These are phyloP conservation scores for Haliaeetus leucogaster DNA, from an alignment of 2,113 vertebrate genomes.

Conservation along the genomic window DNA sequence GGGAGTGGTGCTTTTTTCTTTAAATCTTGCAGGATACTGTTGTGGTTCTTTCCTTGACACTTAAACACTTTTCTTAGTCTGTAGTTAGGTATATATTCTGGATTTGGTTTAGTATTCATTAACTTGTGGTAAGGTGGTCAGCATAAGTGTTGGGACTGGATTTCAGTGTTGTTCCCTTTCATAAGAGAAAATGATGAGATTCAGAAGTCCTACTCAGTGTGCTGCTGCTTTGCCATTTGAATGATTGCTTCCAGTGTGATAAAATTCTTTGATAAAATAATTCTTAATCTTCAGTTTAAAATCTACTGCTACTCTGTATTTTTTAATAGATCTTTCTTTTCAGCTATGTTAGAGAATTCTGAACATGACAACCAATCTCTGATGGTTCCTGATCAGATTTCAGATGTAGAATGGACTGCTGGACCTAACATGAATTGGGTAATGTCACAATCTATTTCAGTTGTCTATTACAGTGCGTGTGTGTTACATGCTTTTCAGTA, in stretches of 20 bases:
- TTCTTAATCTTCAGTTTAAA: neutral
- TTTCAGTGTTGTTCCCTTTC: neutral
- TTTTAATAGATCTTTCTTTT: neutral
- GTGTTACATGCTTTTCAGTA: neutral
- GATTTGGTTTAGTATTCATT: neutral
- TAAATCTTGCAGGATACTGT: neutral
- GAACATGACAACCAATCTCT: neutral
- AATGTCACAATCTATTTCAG: neutral
- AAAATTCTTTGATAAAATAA: neutral
- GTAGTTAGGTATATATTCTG: neutral
- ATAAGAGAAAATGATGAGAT: neutral
- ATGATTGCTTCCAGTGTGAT: neutral
- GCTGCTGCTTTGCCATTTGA: neutral
- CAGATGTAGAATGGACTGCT: slow-evolving; percentile 66
- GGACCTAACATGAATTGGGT: slow-evolving; percentile 67
- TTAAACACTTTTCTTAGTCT: neutral
- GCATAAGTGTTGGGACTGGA: neutral
- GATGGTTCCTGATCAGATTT: neutral
- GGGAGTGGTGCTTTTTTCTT: neutral
- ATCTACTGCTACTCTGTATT: neutral
- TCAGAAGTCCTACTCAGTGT: neutral
- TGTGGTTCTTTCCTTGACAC: neutral
- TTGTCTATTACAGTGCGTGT: neutral
- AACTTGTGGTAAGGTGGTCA: neutral
- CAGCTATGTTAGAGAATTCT: slow-evolving; percentile 65